A percentile compares a stretch with the other conserved stretches of the same genome.
These are phyloP conservation scores for Coccyzus lansbergi DNA, from an alignment of 2,797 vertebrate species.

Conservation along the genomic window DNA sequence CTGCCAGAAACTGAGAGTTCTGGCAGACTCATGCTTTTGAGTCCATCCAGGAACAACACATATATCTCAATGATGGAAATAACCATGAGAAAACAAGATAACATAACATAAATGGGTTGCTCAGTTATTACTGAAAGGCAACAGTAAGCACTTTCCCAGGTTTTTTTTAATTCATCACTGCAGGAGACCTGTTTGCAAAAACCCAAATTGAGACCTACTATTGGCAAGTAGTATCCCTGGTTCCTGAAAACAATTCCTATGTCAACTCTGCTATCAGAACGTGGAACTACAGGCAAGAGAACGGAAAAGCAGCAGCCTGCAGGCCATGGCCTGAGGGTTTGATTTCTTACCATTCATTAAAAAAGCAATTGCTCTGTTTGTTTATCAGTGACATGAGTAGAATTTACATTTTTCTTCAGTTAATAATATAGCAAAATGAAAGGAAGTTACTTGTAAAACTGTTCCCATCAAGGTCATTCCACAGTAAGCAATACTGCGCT, in stretches of 20 bases:
- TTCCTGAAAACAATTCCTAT: not conserved
- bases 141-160: not conserved
- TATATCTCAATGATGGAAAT: not conserved
- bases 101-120: not conserved
- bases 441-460: not conserved
- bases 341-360: not conserved
- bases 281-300: not conserved
- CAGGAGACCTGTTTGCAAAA: not conserved
- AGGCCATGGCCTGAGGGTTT: not conserved
- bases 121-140: not conserved
- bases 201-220: not conserved
- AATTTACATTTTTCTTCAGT: not conserved
- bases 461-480: conserved; percentile 38
- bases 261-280: not conserved
- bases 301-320: not conserved
- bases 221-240: not conserved
- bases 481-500: conserved; percentile 47
- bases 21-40: not conserved
- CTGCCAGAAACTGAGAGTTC: not conserved
- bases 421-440: not conserved
- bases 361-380: not conserved
- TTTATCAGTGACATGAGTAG: not conserved
- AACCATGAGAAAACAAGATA: accelerated
- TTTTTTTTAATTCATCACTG: not conserved
- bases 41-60: not conserved